phyloP scores from a whole-genome alignment of 2,888 invertebrate species.

The Allacma fusca region DNA sequence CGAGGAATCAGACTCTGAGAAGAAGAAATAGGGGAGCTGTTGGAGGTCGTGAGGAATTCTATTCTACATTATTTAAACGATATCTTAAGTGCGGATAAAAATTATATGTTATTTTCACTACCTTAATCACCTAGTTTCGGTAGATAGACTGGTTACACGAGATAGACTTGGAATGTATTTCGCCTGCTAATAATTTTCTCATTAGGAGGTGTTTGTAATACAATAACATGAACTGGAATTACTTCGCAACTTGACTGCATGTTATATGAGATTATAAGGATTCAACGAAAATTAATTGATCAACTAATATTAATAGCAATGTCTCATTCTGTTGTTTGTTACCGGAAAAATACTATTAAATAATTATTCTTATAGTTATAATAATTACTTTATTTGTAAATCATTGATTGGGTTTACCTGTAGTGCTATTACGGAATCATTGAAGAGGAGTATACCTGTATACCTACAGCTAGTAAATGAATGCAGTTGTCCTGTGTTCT shows the following conservation, averaged over 20 bases:
- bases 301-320: background rate
- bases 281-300: background rate
- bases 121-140: background rate
- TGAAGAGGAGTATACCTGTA: too few species aligned
- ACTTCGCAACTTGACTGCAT: background rate
- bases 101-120: background rate
- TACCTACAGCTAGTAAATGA: too few species aligned
- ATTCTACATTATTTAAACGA: background rate
- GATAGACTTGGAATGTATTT: constrained; percentile 1
- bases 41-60: constrained; percentile 1
- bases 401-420: too few species aligned
- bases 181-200: background rate
- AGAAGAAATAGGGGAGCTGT: background rate
- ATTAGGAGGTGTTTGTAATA: background rate
- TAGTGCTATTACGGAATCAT: too few species aligned
- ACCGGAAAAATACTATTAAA: background rate
- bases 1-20: constrained; percentile 21
- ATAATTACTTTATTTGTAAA: too few species aligned
- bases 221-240: background rate
- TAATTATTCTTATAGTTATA: background rate
- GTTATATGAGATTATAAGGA: background rate
- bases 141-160: constrained; percentile 3
- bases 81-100: background rate
- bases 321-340: constrained; percentile 9
- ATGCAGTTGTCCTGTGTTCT: too few species aligned